Percentiles rank a stretch among this genome's conserved stretches.
These are phyloP conservation scores for Crypturellus undulatus DNA, from an alignment of 2,113 vertebrate species.

Conservation along the genomic window DNA sequence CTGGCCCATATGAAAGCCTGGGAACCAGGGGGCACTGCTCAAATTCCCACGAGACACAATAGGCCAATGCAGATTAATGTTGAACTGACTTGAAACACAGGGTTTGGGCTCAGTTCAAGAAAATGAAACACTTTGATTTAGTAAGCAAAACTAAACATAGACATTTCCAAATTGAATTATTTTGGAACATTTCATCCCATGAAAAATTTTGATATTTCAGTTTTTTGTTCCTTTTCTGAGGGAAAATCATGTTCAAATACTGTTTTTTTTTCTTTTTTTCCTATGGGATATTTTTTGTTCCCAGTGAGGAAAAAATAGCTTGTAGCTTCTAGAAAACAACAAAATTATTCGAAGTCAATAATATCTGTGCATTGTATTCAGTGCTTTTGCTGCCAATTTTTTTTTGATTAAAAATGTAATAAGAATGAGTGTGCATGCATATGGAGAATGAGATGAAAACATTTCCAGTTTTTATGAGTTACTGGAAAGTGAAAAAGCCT, in stretches of 20 bases:
- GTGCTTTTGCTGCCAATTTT: background rate
- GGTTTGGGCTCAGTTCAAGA: background rate
- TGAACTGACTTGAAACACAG: conserved; percentile 23
- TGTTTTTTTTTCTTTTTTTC: background rate
- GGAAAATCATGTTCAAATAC: conserved; percentile 20
- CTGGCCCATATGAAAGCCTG: background rate
- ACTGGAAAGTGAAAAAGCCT: background rate
- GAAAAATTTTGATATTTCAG: conserved; percentile 46
- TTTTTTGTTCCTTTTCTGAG: conserved; percentile 32
- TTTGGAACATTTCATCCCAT: conserved; percentile 22
- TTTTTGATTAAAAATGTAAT: background rate
- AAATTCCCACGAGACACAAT: background rate
- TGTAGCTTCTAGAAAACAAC: background rate
- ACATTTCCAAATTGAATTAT: conserved; percentile 50
- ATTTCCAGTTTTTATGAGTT: background rate
- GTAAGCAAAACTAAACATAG: conserved; percentile 38
- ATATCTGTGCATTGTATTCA: conserved; percentile 26
- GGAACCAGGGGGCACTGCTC: background rate
- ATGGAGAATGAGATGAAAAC: background rate
- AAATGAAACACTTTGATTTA: conserved; percentile 50
- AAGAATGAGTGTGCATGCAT: background rate
- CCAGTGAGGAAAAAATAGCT: conserved; percentile 28
- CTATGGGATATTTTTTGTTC: conserved; percentile 41
- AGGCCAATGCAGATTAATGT: background rate
- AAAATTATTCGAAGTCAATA: conserved; percentile 28